phyloP scores from a whole-genome alignment of 2,113 vertebrate species.

The Nerophis ophidion region DNA sequence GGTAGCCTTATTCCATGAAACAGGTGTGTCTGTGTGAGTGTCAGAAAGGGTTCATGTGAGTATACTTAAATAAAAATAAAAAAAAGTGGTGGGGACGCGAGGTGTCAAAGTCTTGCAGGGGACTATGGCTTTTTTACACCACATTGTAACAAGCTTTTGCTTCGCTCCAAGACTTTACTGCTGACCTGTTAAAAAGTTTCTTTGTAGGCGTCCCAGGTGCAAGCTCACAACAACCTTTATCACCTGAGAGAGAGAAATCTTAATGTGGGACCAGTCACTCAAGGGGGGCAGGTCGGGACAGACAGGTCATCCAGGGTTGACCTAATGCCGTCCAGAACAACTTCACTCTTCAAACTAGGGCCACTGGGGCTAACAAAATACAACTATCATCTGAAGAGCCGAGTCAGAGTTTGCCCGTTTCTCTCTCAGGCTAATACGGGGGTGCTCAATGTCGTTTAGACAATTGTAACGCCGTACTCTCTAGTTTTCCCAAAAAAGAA shows the following conservation, averaged over 20 bases:
- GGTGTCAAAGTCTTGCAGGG: constrained; percentile 41
- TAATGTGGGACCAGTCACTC: constrained; percentile 15
- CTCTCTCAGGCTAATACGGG: not conserved
- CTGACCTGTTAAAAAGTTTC: constrained; percentile 44
- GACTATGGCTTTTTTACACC: constrained; percentile 47
- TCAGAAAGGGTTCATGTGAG: constrained; percentile 8
- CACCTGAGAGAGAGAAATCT: constrained; percentile 40
- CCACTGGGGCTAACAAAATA: not conserved
- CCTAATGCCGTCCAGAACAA: constrained; percentile 13
- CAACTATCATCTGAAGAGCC: not conserved
- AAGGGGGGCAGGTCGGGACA: constrained; percentile 15
- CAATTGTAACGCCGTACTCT: no score
- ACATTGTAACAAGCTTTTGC: constrained; percentile 46
- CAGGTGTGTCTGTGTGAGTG: constrained; percentile 43
- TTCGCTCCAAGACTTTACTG: constrained; percentile 52
- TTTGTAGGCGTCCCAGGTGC: constrained; percentile 67
- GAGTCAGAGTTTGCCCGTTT: no score
- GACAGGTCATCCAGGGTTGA: constrained; percentile 16
- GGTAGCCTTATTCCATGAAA: constrained; percentile 34
- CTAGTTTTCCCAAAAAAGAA: no score
- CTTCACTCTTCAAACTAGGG: constrained; percentile 1
- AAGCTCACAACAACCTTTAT: constrained; percentile 51
- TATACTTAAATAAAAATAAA: constrained; percentile 22
- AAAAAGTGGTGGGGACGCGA: constrained; percentile 2
- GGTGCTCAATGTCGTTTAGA: no score